Percentiles rank a stretch among this genome's conserved stretches.
These are phyloP conservation scores for Hyla sarda DNA, from an alignment of 2,113 vertebrate genomes.

Conservation along the genomic window DNA sequence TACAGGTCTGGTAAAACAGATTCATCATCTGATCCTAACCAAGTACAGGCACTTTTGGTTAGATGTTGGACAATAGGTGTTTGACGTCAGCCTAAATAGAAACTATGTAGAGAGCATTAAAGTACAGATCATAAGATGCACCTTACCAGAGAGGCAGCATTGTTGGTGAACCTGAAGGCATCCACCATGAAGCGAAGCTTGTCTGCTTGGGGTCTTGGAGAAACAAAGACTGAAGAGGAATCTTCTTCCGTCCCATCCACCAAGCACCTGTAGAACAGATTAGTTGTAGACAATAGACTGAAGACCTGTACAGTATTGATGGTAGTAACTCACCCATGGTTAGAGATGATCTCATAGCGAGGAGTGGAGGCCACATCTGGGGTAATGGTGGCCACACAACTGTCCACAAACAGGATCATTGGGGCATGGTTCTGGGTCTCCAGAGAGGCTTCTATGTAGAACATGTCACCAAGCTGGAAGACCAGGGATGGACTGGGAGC, in stretches of 20 bases:
- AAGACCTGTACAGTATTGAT: background rate
- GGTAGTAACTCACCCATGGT: conserved; percentile 61
- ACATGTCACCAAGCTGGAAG: background rate
- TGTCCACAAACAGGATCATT: conserved; percentile 68
- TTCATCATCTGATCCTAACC: too few relatives aligned
- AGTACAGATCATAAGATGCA: too few relatives aligned
- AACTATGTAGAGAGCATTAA: too few relatives aligned
- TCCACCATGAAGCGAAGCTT: conserved; percentile 62
- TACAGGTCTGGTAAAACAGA: too few relatives aligned
- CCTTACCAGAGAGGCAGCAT: conserved; percentile 62
- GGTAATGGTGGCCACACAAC: conserved; percentile 70
- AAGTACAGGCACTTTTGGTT: too few relatives aligned
- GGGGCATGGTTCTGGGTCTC: conserved; percentile 62
- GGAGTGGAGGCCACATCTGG: conserved; percentile 48
- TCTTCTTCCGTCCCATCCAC: conserved; percentile 60
- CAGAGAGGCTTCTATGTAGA: conserved; percentile 54
- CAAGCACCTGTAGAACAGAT: conserved; percentile 60
- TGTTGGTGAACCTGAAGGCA: conserved; percentile 60
- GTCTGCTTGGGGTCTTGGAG: conserved; percentile 60
- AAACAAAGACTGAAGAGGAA: conserved; percentile 62
- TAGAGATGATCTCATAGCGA: conserved; percentile 68
- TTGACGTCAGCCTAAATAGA: too few relatives aligned
- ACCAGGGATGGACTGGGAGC: background rate
- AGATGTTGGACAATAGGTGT: too few relatives aligned
- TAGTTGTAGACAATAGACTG: background rate